Conservation (phyloP, 2,797 vertebrate genomes). For the Nothura maculosa region DNA sequence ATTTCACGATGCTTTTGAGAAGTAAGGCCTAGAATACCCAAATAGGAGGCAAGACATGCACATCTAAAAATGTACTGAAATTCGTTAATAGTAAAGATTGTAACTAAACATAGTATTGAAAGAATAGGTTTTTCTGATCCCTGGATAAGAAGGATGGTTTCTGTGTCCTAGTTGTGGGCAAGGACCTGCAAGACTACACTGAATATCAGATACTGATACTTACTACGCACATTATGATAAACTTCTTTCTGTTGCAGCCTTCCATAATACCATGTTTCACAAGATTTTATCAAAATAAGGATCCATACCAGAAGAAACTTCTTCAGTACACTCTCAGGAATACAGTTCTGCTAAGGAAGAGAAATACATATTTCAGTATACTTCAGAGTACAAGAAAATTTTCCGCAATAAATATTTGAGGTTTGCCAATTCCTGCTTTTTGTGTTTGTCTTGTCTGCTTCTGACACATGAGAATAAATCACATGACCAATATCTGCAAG, state of each 20-base stretch:
- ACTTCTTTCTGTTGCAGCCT: background rate
- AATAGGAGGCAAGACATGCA: background rate
- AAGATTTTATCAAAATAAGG: background rate
- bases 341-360: background rate
- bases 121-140: background rate
- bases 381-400: background rate
- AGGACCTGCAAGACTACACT: background rate
- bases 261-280: background rate
- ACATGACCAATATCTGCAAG: background rate
- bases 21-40: background rate
- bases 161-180: background rate
- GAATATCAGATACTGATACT: background rate
- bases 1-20: background rate
- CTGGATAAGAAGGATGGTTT: background rate
- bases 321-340: background rate
- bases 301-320: background rate
- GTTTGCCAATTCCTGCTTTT: background rate
- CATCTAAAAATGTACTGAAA: background rate
- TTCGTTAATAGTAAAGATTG: background rate
- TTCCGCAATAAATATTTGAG: background rate
- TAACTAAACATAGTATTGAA: background rate
- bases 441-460: background rate
- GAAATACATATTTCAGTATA: background rate
- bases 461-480: background rate
- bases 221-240: background rate